Percentiles rank a stretch among this genome's conserved stretches.
These are phyloP conservation scores for Atta colombica DNA, from an alignment of 1,140 invertebrate species.

Conservation along the genomic window DNA sequence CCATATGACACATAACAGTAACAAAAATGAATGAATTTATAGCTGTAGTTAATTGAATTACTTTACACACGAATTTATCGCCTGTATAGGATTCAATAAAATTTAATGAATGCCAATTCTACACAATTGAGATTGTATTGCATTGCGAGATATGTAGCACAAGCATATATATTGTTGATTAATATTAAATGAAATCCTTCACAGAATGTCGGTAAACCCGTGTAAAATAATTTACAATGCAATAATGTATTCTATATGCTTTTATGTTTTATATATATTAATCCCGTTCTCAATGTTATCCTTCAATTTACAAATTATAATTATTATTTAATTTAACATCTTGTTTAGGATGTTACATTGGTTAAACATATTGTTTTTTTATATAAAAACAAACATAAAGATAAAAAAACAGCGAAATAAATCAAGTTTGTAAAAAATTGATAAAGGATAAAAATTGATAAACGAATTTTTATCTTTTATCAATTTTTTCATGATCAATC, in stretches of 20 bases:
- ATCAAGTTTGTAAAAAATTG: neutral
- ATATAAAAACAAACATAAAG: neutral
- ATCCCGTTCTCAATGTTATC: neutral
- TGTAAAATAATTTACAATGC: conserved; percentile 42
- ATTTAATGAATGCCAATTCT: conserved; percentile 77
- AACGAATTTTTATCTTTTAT: neutral
- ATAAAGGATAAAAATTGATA: neutral
- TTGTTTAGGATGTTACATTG: neutral
- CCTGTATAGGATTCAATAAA: conserved; percentile 82
- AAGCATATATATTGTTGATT: conserved; percentile 65
- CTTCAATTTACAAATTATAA: conserved; percentile 4
- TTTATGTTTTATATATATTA: conserved; percentile 52
- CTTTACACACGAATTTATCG: conserved; percentile 74
- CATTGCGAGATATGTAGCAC: conserved; percentile 70
- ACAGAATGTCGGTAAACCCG: conserved; percentile 15
- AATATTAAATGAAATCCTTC: conserved; percentile 51
- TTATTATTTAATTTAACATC: neutral
- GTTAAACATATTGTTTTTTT: neutral
- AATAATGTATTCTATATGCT: conserved; percentile 55
- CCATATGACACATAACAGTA: conserved; percentile 66
- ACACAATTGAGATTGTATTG: conserved; percentile 68
- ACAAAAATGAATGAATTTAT: conserved; percentile 75
- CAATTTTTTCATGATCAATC: neutral
- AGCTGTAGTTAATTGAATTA: conserved; percentile 77
- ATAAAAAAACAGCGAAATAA: neutral